Evolutionary conservation across 2,797 vertebrate species (phyloP), one percentile per base, ranked within the genome.

Genomic region (Centropyge bicolor): DNA sequence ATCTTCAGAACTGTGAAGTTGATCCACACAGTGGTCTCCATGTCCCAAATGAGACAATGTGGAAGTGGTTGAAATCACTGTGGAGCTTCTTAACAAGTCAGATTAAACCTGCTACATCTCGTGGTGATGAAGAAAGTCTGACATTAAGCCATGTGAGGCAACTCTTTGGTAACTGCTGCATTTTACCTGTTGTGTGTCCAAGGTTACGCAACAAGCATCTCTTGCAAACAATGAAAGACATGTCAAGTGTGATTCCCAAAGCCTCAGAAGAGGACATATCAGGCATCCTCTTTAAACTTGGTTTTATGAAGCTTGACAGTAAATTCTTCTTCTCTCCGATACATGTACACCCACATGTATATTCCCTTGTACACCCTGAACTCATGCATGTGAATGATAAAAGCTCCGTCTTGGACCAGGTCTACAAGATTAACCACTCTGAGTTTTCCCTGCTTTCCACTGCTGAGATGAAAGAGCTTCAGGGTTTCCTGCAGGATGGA

Each of bases 171-270:
- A 68, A 92, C 70, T 91, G 77, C 60, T 89, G 66, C 20, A 91
- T 96, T 64, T 69, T 95, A 41, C 95, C 93, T 14, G 93, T 95
- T 46, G 57, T 93, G 36, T 90, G 88, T 46, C 91, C 88, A 60
- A 88, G 71, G 48, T 81, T 78, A 77, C 88, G 89, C 0, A 80
- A 93, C 51, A 89, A 78, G 24, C 60, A 0, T 11, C 76, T 92
- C 9, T 81, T 96, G 12, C 79, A 89, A 84, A 87, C 56, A 81
- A 74, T 95, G 72, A 81, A 68, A 22, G 62, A 86, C 36, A 85
- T 95, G 41, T 56, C 82, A 20, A 86, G 81, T 74, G 91, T 95
- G 27, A 83, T 95, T 84, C 4, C 0, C 0, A 6, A 6, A 0
- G 0, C 19, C 5, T 43, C 1, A 45, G 0, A 65, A 0, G 35